Base-by-base conservation (phyloP, 2,113 vertebrate species). In the Chloebia gouldiae region DNA sequence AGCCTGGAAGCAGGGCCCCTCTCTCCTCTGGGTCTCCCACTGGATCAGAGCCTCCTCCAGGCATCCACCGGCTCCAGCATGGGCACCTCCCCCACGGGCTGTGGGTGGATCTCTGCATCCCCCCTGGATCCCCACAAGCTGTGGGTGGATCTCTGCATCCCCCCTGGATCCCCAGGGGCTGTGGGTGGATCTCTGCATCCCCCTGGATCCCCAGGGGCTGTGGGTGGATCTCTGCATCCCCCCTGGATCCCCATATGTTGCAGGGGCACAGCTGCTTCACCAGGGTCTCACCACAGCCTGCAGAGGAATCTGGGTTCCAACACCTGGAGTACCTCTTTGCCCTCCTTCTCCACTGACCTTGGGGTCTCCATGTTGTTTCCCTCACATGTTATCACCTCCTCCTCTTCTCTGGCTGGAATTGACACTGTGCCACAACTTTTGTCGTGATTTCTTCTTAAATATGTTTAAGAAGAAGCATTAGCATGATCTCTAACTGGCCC, bases 11-110 rank as follows among this genome's bases (percentile, higher is more conserved):
- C 28, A 54, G 14, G n/a, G 20, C 17, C 13, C 7, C 23, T 47
- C 16, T 25, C 81, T 37, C 27, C 27, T 3, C 5, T 0, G 0
- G 3, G 3, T 44, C 16, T 35, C 0, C 37, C 39, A 37, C 40
- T 18, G 59, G 18, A 73, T 39, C 59, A 19, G 23, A 47, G 40
- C 11, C 81, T 18, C 18, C 33, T 10, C 33, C 68, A 63, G 21
- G 13, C 13, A 72, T 14, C 22, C 33, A 18, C 22, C 13, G 0
- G 0, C 22, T 72, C 33, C 1, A 0, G 13, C 4, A 2, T 4
- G 14, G 14, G 14, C 14, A 53, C 27, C 9, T 31, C 9, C 12
- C 6, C 23, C 18, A 10, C 1, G 3, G 20, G 70, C 40, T 40
- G 40, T 7, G 23, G 8, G 33, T 30, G 23, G 24, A n/a, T 63